Evolutionary conservation across 2,888 invertebrate genomes (phyloP).

Genomic region (Orchestes rusci): DNA sequence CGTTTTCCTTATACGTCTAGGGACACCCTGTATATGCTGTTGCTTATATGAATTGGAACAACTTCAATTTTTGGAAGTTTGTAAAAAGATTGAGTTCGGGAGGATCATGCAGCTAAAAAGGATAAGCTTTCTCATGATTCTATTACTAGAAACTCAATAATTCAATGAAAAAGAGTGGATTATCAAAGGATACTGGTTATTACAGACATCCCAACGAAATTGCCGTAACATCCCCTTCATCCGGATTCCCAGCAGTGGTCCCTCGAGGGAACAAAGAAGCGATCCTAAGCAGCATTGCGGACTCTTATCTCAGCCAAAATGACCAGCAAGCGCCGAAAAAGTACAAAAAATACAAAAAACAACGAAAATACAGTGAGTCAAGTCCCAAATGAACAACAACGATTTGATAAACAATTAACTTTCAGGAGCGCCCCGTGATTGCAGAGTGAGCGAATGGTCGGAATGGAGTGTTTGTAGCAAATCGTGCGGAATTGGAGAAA

Average conservation of each 20-base stretch:
- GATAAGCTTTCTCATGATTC: background rate
- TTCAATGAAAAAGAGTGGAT: background rate
- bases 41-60: too few species aligned
- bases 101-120: background rate
- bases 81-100: too few species aligned
- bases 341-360: slow-evolving; percentile 42
- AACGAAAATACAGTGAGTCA: slow-evolving; percentile 44
- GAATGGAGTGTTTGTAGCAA: slow-evolving; percentile 83
- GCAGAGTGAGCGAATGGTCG: slow-evolving; percentile 80
- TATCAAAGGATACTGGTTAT: slow-evolving; percentile 8
- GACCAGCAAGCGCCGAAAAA: slow-evolving; percentile 42
- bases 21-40: too few species aligned
- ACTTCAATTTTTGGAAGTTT: too few species aligned
- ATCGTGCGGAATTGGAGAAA: slow-evolving; percentile 85
- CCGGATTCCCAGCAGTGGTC: slow-evolving; percentile 49
- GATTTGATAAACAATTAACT: too few species aligned
- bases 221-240: slow-evolving; percentile 31
- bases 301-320: slow-evolving; percentile 53
- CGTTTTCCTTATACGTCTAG: too few species aligned
- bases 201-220: slow-evolving; percentile 34
- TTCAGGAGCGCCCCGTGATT: slow-evolving; percentile 63
- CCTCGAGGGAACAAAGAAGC: slow-evolving; percentile 63
- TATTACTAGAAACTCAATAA: background rate
- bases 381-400: too few species aligned
- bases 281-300: slow-evolving; percentile 63